Evolutionary conservation across 1,140 invertebrate species (phyloP).

Genomic region (Hormaphis cornu): DNA sequence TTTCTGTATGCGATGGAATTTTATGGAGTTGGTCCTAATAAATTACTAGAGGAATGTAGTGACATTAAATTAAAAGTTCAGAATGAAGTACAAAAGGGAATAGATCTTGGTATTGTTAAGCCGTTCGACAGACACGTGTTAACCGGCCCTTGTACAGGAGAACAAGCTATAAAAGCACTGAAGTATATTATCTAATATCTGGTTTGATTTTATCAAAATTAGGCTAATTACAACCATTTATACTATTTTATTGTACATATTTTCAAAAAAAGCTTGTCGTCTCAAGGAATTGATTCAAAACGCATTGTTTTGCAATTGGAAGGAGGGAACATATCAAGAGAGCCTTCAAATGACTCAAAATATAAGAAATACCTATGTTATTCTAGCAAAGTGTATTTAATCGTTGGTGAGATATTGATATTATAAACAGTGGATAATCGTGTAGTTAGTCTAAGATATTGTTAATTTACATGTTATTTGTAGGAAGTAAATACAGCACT

Average conservation of each 20-base stretch:
- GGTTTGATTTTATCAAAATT: not conserved
- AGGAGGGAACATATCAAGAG: not conserved
- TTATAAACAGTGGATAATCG: not conserved
- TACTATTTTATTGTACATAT: not conserved
- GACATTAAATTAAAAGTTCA: conserved; percentile 13
- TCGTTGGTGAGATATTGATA: not conserved
- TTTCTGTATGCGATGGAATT: not conserved
- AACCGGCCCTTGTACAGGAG: not conserved
- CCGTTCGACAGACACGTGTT: conserved; percentile 1
- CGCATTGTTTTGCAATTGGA: conserved; percentile 17
- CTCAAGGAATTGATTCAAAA: not conserved
- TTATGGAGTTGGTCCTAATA: not conserved
- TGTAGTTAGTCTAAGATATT: not conserved
- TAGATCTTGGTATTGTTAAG: conserved; percentile 26
- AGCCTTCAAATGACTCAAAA: not conserved
- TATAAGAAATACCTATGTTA: not conserved
- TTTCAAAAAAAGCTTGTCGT: not conserved
- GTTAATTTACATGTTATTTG: not conserved
- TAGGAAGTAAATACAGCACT: conserved; percentile 23
- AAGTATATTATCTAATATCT: conserved; percentile 18
- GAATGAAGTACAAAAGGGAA: conserved; percentile 3
- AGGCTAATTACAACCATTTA: not conserved
- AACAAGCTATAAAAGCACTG: conserved; percentile 12
- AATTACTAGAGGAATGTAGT: not conserved
- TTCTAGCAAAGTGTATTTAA: not conserved